These are phyloP conservation scores for Gila orcuttii DNA, from an alignment of 2,113 vertebrate species.

Conservation along the genomic window DNA sequence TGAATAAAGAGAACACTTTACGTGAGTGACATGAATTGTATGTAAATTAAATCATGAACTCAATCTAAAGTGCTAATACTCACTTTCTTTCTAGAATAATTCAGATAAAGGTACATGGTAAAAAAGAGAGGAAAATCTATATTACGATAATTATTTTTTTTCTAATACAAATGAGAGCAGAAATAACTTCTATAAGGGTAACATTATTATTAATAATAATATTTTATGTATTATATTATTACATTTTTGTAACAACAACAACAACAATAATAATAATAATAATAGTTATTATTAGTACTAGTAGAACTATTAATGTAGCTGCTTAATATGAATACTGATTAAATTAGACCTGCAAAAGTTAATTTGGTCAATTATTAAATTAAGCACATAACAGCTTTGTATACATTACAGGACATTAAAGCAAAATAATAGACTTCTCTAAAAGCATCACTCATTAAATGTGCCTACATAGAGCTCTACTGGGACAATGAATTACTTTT, in stretches of 20 bases:
- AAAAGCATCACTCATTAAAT: constrained; percentile 75
- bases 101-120: not conserved
- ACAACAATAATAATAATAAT: not conserved
- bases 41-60: constrained; percentile 70
- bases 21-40: constrained; percentile 76
- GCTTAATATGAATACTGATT: not conserved
- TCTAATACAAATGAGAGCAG: not conserved
- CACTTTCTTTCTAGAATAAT: not conserved
- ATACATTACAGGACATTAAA: constrained; percentile 9
- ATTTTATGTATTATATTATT: not conserved
- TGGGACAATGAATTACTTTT: constrained; percentile 76
- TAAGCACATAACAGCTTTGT: not conserved
- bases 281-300: not conserved
- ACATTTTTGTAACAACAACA: not conserved
- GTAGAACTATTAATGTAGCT: not conserved
- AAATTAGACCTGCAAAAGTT: not conserved
- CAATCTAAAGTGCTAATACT: constrained; percentile 67
- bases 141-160: not conserved
- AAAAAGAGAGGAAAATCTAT: not conserved
- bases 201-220: not conserved
- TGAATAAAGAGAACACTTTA: constrained; percentile 74
- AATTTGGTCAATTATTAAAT: constrained; percentile 12
- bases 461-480: constrained; percentile 74
- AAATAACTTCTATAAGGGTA: not conserved
- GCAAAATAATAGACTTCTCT: constrained; percentile 67